phyloP scores from a whole-genome alignment of 2,888 invertebrate genomes.

The Automeris io region DNA sequence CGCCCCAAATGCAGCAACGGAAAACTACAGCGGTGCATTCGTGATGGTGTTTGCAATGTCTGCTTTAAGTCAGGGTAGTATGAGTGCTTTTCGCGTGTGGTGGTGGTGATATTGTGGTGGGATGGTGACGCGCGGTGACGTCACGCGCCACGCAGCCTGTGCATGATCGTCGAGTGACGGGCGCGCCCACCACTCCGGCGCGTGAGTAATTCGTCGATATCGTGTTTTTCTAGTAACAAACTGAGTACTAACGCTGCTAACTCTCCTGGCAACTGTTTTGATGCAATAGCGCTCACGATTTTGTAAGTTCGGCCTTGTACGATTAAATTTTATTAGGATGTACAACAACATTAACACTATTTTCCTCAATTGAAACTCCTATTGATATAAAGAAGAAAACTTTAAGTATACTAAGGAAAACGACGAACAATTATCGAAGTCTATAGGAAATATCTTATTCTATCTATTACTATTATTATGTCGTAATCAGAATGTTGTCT shows the following conservation, averaged over 20 bases:
- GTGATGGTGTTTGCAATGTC: not conserved
- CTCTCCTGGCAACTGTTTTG: constrained; percentile 21
- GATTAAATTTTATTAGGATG: too few relatives aligned
- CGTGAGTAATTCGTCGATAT: constrained; percentile 9
- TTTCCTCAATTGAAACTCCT: too few relatives aligned
- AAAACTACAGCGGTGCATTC: constrained; percentile 20
- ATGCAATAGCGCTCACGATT: constrained; percentile 17
- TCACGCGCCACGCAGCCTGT: constrained; percentile 43
- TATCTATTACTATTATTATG: too few relatives aligned
- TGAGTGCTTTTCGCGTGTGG: constrained; percentile 11
- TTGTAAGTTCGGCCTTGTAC: constrained; percentile 15
- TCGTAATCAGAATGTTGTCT: too few relatives aligned
- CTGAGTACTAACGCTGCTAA: constrained; percentile 12
- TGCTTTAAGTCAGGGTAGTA: constrained; percentile 15
- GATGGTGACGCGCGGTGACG: constrained; percentile 55
- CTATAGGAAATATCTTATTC: too few relatives aligned
- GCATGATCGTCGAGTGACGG: constrained; percentile 43
- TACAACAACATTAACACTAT: too few relatives aligned
- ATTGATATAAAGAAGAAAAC: too few relatives aligned
- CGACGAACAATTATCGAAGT: too few relatives aligned
- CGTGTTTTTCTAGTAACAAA: constrained; percentile 14
- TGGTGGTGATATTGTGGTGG: constrained; percentile 23
- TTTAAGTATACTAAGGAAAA: too few relatives aligned
- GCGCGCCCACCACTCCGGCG: constrained; percentile 46
- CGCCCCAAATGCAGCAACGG: too few relatives aligned